Conservation (phyloP, 2,888 invertebrate genomes). For the Xiphydria camelus region DNA sequence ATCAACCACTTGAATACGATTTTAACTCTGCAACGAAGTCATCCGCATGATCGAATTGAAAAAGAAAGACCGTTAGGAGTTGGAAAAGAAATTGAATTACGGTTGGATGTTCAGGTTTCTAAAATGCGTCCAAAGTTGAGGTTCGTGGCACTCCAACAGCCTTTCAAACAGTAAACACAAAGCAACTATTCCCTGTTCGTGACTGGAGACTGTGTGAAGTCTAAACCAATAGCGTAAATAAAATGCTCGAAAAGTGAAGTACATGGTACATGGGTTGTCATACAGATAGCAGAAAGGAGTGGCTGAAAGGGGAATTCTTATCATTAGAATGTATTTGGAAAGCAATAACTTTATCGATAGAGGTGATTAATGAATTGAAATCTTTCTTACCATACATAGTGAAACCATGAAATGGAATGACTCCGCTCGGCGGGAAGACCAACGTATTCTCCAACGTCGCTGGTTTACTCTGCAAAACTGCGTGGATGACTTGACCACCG, state of each 20-base stretch:
- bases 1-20: conserved; percentile 97
- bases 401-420: conserved; percentile 96
- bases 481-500: conserved; percentile 69
- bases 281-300: conserved; percentile 94
- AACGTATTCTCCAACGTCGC: conserved; percentile 70
- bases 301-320: conserved; percentile 63
- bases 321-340: neutral
- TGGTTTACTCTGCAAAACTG: conserved; percentile 74
- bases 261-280: conserved; percentile 84
- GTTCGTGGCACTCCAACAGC: conserved; percentile 87
- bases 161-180: conserved; percentile 88
- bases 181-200: conserved; percentile 90
- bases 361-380: neutral
- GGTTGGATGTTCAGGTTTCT: conserved; percentile 86
- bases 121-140: conserved; percentile 89
- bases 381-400: conserved; percentile 86
- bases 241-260: conserved; percentile 88
- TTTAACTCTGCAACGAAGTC: conserved; percentile 67
- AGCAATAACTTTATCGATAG: neutral
- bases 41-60: conserved; percentile 7
- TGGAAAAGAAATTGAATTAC: conserved; percentile 64
- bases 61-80: conserved; percentile 2
- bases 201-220: conserved; percentile 88
- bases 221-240: conserved; percentile 91
- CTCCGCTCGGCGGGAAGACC: conserved; percentile 89